Evolutionary conservation across 2,888 invertebrate species (phyloP).

Genomic region (Spialia ferax): DNA sequence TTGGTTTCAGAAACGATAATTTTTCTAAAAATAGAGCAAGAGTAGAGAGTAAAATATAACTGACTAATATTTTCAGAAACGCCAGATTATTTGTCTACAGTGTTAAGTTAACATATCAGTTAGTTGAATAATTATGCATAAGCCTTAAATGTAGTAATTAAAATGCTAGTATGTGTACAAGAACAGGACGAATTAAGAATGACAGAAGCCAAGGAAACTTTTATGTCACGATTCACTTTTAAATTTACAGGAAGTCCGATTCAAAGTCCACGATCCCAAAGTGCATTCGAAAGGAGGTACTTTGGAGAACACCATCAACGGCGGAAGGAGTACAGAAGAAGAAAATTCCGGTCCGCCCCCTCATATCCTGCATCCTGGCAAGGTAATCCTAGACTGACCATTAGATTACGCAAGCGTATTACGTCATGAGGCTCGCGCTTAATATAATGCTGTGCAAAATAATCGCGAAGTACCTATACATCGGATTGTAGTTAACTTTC

Average conservation of each 20-base stretch:
- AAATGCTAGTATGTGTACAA: too few relatives aligned
- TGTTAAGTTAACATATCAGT: too few relatives aligned
- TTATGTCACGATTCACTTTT: neutral
- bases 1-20: neutral
- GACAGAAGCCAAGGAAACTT: too few relatives aligned
- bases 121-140: too few relatives aligned
- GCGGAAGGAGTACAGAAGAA: slow-evolving; percentile 89
- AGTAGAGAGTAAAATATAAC: too few relatives aligned
- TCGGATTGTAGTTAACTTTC: neutral
- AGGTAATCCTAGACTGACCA: slow-evolving; percentile 76
- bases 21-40: neutral
- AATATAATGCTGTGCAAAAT: slow-evolving; percentile 32
- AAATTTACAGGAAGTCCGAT: slow-evolving; percentile 94
- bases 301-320: slow-evolving; percentile 95
- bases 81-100: too few relatives aligned
- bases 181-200: too few relatives aligned
- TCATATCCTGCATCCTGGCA: slow-evolving; percentile 95
- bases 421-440: slow-evolving; percentile 10
- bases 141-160: too few relatives aligned
- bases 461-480: slow-evolving; percentile 18
- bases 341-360: slow-evolving; percentile 89
- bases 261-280: slow-evolving; percentile 97
- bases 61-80: too few relatives aligned
- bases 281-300: slow-evolving; percentile 96
- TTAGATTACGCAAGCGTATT: slow-evolving; percentile 3